These are phyloP conservation scores for Paramuricea clavata DNA, from an alignment of 92 coral and sea anemone species.

Conservation along the genomic window DNA sequence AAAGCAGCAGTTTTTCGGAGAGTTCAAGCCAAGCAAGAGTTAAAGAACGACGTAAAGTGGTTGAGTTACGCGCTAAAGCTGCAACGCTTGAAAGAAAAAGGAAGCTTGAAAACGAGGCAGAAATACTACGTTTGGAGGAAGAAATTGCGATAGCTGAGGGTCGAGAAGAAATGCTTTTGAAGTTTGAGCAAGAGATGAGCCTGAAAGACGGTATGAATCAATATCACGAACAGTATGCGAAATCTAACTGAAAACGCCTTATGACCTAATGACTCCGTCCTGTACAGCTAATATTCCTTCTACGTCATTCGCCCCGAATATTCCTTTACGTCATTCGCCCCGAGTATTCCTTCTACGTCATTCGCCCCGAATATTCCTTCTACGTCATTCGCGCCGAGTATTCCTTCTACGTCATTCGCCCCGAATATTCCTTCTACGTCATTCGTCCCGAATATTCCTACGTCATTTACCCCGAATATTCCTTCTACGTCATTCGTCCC, in stretches of 20 bases:
- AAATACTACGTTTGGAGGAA: slow-evolving; percentile 12
- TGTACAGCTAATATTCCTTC: neutral
- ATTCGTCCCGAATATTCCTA: neutral
- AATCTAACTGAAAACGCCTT: neutral
- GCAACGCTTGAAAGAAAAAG: slow-evolving; percentile 21
- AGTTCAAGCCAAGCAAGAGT: slow-evolving; percentile 25
- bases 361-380: too few species aligned
- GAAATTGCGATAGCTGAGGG: slow-evolving; percentile 9
- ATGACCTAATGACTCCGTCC: neutral
- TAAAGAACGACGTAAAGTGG: slow-evolving; percentile 15
- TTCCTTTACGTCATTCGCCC: too few species aligned
- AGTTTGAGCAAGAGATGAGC: slow-evolving; percentile 9
- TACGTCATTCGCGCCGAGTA: neutral
- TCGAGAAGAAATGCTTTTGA: slow-evolving; percentile 27
- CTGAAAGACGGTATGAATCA: slow-evolving; percentile 29
- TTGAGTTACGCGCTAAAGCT: slow-evolving; percentile 28
- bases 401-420: slow-evolving; percentile 10
- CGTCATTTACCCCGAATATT: neutral
- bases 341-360: too few species aligned
- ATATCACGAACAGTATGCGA: neutral
- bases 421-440: neutral
- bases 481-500: neutral
- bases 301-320: neutral
- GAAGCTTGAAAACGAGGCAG: slow-evolving; percentile 11
- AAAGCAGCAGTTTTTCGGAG: slow-evolving; percentile 20